Conservation (phyloP, 2,888 invertebrate species). For the Ectobius pallidus region DNA sequence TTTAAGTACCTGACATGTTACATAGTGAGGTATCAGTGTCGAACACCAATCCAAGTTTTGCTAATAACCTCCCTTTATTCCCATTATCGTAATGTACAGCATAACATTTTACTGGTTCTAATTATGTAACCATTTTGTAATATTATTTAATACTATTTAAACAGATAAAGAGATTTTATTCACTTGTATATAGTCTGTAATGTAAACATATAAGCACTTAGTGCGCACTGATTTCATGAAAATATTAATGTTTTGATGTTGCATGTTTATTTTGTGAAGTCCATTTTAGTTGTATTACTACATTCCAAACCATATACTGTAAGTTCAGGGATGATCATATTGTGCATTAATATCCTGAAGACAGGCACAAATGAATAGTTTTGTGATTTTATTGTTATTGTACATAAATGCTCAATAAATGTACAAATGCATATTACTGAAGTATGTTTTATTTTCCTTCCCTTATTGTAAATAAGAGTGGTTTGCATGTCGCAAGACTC, state of each 20-base stretch:
- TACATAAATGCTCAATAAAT: conserved; percentile 36
- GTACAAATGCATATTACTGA: conserved; percentile 19
- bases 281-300: conserved; percentile 22
- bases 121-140: conserved; percentile 22
- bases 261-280: conserved; percentile 28
- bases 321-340: conserved; percentile 22
- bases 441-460: neutral
- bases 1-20: conserved; percentile 42
- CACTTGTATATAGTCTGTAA: conserved; percentile 32
- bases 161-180: conserved; percentile 19
- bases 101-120: conserved; percentile 4
- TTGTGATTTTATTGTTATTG: conserved; percentile 28
- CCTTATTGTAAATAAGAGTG: too few species aligned
- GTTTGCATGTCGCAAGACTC: too few species aligned
- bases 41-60: conserved; percentile 29
- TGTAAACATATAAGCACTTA: conserved; percentile 10
- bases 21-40: conserved; percentile 19
- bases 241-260: conserved; percentile 28
- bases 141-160: conserved; percentile 28
- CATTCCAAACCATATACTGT: conserved; percentile 31
- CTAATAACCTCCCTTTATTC: neutral
- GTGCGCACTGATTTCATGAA: conserved; percentile 19
- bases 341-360: conserved; percentile 17
- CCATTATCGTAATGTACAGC: conserved; percentile 7
- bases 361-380: conserved; percentile 31